Base-by-base conservation (phyloP, 2,113 vertebrate genomes). In the Leptobrachium leishanense region DNA sequence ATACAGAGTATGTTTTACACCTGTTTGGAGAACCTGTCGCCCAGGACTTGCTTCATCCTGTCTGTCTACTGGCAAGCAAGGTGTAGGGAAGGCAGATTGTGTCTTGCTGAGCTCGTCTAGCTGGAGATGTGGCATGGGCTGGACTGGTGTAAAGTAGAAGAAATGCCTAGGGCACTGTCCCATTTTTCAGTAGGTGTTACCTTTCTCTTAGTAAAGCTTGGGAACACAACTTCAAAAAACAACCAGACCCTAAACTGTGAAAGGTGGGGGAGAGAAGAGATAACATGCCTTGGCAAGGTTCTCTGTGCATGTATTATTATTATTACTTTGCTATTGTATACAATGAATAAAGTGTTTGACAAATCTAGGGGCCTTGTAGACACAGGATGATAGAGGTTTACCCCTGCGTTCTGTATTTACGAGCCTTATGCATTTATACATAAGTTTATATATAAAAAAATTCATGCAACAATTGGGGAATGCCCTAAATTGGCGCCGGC, bases 101-200 rank as follows among this genome's bases (percentile, higher is more conserved):
- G 31, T 31, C 63, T 77, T 72, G 72, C 71, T 74, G 13, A 64
- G 64, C 65, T 74, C 68, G 78, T 68, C 78, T 81, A 65, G 31
- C 15, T n/a, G 13, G 54, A 81, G 72, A 77, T 20, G 65, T 81
- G 63, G 78, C 78, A 74, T 68, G 78, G 78, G 72, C 78, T 74
- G 72, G 72, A 46, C 78, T 71, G 57, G 70, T 46, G 64, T 73
- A 80, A 59, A 46, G 63, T 74, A 63, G 40, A 73, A 57, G n/a
- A 68, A 54, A 62, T 41, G 78, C 78, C 78, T 81, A 54, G 62
- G 78, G 78, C 78, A 81, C 73, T 81, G 78, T 81, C 78, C 78
- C 72, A 81, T 81, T 81, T 80, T 68, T 63, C 31, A 74, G 64
- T 81, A 63, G 78, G 78, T 81, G 78, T 81, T 68, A 44, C 78